These are phyloP conservation scores for Arenaria interpres DNA, from an alignment of 2,113 vertebrate species.

Conservation along the genomic window DNA sequence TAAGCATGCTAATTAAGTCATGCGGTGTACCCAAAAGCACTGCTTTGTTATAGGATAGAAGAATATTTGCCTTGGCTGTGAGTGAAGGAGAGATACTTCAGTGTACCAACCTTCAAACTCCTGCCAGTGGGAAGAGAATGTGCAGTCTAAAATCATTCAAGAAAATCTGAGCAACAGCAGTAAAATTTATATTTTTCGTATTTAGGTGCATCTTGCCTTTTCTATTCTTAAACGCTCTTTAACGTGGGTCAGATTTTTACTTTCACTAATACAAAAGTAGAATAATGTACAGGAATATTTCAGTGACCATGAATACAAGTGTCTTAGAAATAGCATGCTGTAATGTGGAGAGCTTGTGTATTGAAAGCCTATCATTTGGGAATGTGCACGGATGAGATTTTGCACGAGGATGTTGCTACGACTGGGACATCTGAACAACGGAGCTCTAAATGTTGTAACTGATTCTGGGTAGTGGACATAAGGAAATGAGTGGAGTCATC, in stretches of 20 bases:
- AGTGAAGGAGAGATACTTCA: background rate
- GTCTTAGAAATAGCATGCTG: background rate
- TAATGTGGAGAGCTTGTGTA: accelerated
- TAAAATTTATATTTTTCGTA: background rate
- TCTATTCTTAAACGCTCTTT: background rate
- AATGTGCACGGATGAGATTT: accelerated
- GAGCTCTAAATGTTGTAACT: background rate
- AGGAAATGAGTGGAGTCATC: background rate
- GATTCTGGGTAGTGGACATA: background rate
- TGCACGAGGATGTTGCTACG: background rate
- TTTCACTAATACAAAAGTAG: background rate
- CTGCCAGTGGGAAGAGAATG: background rate
- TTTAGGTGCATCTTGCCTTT: background rate
- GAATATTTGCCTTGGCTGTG: background rate
- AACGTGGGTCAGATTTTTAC: background rate
- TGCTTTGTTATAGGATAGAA: background rate
- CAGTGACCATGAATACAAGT: background rate
- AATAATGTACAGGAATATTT: background rate
- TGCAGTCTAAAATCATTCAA: background rate
- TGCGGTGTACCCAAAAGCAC: background rate
- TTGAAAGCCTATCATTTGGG: background rate
- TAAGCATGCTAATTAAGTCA: background rate
- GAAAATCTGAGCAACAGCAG: background rate
- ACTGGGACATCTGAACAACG: background rate
- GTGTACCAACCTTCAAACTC: background rate